These are phyloP conservation scores for Aspidoscelis tigris DNA, from an alignment of 2,113 vertebrate genomes.

Conservation along the genomic window DNA sequence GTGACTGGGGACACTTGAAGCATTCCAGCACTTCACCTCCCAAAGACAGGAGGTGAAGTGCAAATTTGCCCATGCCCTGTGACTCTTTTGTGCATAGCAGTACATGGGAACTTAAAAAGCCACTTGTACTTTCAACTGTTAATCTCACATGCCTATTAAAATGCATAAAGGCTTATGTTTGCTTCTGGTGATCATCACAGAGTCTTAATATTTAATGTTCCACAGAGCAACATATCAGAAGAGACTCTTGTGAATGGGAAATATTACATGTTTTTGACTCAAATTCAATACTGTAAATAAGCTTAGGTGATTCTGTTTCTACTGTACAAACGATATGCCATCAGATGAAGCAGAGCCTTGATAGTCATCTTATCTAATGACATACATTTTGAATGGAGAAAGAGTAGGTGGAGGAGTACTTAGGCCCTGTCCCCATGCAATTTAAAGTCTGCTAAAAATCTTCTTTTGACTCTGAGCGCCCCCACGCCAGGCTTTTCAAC, in stretches of 20 bases:
- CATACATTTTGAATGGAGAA: neutral
- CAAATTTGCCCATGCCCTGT: too few relatives aligned
- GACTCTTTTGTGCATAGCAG: too few relatives aligned
- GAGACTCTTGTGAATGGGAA: neutral
- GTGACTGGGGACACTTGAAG: too few relatives aligned
- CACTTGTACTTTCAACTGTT: neutral
- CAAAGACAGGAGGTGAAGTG: too few relatives aligned
- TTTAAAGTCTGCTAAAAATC: too few relatives aligned
- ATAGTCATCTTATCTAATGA: neutral
- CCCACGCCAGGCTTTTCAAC: too few relatives aligned
- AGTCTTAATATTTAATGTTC: neutral
- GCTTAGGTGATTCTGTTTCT: constrained; percentile 17
- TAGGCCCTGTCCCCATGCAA: neutral
- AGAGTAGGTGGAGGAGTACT: too few relatives aligned
- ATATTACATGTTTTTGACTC: neutral
- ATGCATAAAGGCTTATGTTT: neutral
- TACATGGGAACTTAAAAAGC: neutral
- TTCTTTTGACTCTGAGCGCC: too few relatives aligned
- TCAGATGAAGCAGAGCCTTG: neutral
- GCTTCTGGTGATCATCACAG: neutral
- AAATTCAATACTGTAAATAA: constrained; percentile 5
- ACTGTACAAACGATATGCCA: constrained; percentile 9
- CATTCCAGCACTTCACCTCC: too few relatives aligned
- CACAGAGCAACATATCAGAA: neutral
- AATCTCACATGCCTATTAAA: neutral